Percentiles rank a stretch among this genome's conserved stretches.
Evolutionary conservation across 2,113 vertebrate species (phyloP).

Genomic region (Delphinus delphis): DNA sequence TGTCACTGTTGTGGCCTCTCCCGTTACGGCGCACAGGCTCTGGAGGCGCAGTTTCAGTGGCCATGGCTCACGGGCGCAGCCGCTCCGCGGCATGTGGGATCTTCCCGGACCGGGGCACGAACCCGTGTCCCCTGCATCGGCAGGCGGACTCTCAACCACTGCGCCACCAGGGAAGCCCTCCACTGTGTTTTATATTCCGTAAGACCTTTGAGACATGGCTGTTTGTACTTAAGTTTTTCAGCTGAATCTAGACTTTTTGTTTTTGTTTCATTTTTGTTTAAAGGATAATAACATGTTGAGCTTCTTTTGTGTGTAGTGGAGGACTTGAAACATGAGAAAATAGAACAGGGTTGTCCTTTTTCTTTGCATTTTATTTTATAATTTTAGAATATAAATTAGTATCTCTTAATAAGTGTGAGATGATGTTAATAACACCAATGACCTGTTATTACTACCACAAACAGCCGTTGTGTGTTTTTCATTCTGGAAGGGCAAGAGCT

Average conservation of each 20-base stretch:
- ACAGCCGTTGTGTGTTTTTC: constrained; percentile 29
- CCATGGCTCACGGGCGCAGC: too few relatives aligned
- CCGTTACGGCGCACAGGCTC: too few relatives aligned
- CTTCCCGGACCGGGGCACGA: too few relatives aligned
- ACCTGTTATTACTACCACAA: constrained; percentile 54
- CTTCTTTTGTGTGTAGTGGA: constrained; percentile 48
- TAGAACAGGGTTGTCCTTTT: constrained; percentile 47
- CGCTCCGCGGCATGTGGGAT: too few relatives aligned
- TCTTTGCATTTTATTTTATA: constrained; percentile 60
- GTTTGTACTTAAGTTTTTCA: constrained; percentile 50
- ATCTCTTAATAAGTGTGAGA: constrained; percentile 60
- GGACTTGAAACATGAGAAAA: constrained; percentile 43
- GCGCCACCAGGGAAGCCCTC: too few relatives aligned
- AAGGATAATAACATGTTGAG: constrained; percentile 59
- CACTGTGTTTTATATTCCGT: constrained; percentile 47
- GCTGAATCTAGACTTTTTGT: neutral
- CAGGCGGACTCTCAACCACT: too few relatives aligned
- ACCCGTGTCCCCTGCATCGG: too few relatives aligned
- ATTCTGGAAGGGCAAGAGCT: constrained; percentile 42
- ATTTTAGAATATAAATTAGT: constrained; percentile 64
- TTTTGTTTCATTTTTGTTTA: constrained; percentile 59
- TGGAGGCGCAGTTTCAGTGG: too few relatives aligned
- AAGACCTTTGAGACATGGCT: constrained; percentile 62
- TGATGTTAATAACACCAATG: constrained; percentile 56
- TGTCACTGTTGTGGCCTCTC: too few relatives aligned